phyloP scores from a whole-genome alignment of 2,113 vertebrate genomes.

The Bungarus multicinctus region DNA sequence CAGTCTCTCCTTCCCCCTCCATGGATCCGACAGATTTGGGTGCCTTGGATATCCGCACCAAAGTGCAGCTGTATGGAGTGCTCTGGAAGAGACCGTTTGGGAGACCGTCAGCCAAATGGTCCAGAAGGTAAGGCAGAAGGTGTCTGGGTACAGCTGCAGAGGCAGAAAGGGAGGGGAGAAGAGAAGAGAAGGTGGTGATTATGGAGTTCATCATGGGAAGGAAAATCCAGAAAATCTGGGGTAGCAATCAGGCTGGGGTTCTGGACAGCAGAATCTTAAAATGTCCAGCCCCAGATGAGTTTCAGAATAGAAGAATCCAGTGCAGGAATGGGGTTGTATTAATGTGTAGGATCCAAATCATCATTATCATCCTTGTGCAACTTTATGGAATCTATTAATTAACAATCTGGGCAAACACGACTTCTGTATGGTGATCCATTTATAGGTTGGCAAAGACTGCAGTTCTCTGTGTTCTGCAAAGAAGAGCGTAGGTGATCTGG shows the following conservation, averaged over 20 bases:
- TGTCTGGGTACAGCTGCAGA: not conserved
- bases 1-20: conserved; percentile 79
- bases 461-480: not conserved
- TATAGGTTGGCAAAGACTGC: not conserved
- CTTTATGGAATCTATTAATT: not conserved
- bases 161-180: accelerated
- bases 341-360: not conserved
- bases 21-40: conserved; percentile 91
- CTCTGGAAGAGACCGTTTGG: conserved; percentile 97
- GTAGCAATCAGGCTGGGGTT: not conserved
- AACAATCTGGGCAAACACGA: not conserved
- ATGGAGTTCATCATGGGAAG: not conserved
- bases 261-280: not conserved
- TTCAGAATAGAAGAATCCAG: not conserved
- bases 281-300: not conserved
- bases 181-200: not conserved
- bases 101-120: conserved; percentile 92
- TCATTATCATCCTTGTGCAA: not conserved
- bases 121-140: conserved; percentile 81
- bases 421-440: not conserved
- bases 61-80: conserved; percentile 94
- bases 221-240: not conserved
- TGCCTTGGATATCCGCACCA: conserved; percentile 92
- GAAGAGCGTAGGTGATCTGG: not conserved
- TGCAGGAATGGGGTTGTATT: not conserved